Evolutionary conservation across 2,113 vertebrate species (phyloP).

Genomic region (Hippolais icterina): DNA sequence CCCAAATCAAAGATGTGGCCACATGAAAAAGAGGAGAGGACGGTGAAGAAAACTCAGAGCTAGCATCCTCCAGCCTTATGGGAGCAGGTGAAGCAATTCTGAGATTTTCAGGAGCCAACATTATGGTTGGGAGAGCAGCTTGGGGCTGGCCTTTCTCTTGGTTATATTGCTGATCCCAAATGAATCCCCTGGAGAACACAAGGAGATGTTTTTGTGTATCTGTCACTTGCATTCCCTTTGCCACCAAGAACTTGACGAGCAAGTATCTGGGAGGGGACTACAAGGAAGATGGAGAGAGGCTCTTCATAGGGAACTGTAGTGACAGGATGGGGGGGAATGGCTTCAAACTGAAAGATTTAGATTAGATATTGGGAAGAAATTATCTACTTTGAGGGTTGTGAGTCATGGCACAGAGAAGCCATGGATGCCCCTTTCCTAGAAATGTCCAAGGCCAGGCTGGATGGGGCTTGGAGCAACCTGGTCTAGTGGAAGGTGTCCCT

Average conservation of each 20-base stretch:
- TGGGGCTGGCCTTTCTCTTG: not conserved
- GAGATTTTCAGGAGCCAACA: not conserved
- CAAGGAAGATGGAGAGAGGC: not conserved
- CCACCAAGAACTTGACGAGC: not conserved
- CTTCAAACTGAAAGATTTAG: not conserved
- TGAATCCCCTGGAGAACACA: not conserved
- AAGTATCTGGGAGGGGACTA: not conserved
- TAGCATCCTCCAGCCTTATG: fast-evolving
- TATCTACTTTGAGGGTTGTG: not conserved
- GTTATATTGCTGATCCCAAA: not conserved
- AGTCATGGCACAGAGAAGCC: not conserved
- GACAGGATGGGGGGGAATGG: not conserved
- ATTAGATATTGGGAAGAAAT: not conserved
- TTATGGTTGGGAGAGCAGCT: not conserved
- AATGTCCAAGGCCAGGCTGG: not conserved
- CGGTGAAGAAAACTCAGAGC: not conserved
- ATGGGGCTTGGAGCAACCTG: not conserved
- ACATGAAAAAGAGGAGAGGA: not conserved
- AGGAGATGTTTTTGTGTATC: not conserved
- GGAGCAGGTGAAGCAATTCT: not conserved
- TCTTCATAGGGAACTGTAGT: not conserved
- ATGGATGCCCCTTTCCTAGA: not conserved
- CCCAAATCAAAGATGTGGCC: not conserved
- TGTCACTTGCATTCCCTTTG: fast-evolving
- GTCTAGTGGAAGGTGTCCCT: not conserved